phyloP scores from a whole-genome alignment of 2,113 vertebrate genomes.

The Mormoops blainvillei region DNA sequence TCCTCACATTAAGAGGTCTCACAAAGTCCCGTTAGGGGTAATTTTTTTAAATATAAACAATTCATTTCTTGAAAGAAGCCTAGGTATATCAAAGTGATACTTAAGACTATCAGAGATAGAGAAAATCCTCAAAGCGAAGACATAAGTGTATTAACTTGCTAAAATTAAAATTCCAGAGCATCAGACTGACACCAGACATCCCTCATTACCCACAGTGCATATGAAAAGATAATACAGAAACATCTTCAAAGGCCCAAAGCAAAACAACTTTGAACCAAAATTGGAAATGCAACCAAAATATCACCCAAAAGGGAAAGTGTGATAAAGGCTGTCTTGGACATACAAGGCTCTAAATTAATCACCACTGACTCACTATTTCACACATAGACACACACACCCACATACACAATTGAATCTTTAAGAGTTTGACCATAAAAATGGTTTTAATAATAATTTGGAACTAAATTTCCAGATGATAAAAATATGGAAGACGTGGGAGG shows the following conservation, averaged over 20 bases:
- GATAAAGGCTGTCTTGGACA: not conserved
- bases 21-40: not conserved
- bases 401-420: not conserved
- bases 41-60: not conserved
- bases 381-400: too few species aligned
- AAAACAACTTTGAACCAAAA: not conserved
- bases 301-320: not conserved
- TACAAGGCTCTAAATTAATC: not conserved
- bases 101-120: not conserved
- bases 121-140: not conserved
- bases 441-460: not conserved
- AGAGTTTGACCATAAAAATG: not conserved
- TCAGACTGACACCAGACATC: not conserved
- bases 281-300: not conserved
- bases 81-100: not conserved
- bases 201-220: not conserved
- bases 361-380: not conserved
- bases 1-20: not conserved
- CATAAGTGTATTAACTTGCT: not conserved
- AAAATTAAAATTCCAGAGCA: not conserved
- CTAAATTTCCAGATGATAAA: not conserved
- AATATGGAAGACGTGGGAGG: not conserved
- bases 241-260: not conserved
- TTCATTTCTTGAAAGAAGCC: not conserved
- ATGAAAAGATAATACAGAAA: not conserved